Evolutionary conservation across 2,113 vertebrate genomes (phyloP).

Genomic region (Rhabdornis inornatus): DNA sequence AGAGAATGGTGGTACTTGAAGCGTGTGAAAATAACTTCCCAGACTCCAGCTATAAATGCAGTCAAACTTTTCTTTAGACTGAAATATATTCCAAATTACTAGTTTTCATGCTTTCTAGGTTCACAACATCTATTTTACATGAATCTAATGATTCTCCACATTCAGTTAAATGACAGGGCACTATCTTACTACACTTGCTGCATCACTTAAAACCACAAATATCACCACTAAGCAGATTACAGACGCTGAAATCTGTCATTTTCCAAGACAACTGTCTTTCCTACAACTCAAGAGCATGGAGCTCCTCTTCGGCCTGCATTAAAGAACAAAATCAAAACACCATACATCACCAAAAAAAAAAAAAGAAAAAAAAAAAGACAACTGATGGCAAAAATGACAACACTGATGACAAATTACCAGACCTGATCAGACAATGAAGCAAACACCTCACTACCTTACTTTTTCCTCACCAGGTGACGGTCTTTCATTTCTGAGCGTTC

Average conservation of each 20-base stretch:
- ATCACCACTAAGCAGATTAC: background rate
- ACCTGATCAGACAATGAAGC: background rate
- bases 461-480: constrained; percentile 84
- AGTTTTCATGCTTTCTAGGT: background rate
- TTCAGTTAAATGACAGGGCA: background rate
- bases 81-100: background rate
- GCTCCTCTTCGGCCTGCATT: background rate
- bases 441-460: constrained; percentile 68
- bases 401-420: background rate
- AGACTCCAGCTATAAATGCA: background rate
- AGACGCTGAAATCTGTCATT: background rate
- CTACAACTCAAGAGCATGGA: background rate
- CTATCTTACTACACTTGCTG: background rate
- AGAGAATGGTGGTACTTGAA: background rate
- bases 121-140: background rate
- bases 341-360: background rate
- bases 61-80: background rate
- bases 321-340: background rate
- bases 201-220: background rate
- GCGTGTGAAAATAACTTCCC: background rate
- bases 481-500: constrained; percentile 93
- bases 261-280: background rate
- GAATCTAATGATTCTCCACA: background rate
- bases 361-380: background rate
- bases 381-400: background rate